Conservation (phyloP, 2,113 vertebrate species). For the Pedetes capensis region DNA sequence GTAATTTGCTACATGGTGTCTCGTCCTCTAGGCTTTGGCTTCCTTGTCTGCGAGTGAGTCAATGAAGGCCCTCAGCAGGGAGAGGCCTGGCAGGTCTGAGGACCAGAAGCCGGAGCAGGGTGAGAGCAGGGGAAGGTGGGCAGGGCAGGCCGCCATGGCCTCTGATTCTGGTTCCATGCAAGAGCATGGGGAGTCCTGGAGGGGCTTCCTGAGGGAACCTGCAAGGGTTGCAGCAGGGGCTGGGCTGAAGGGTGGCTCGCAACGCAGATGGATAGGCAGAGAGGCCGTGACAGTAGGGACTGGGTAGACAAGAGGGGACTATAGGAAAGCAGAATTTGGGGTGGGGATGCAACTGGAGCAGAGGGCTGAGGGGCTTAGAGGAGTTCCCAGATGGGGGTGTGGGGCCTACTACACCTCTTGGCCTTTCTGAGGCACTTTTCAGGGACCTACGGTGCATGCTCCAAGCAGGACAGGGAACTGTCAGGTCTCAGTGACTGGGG, state of each 20-base stretch:
- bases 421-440: not conserved
- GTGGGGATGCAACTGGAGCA: not conserved
- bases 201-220: not conserved
- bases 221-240: not conserved
- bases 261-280: not conserved
- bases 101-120: accelerated
- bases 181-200: not conserved
- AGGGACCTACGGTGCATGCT: not conserved
- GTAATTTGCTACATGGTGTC: not conserved
- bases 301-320: not conserved
- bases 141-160: not conserved
- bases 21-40: not conserved
- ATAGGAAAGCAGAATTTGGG: not conserved
- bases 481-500: accelerated
- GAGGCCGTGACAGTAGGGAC: not conserved
- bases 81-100: not conserved
- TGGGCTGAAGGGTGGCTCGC: not conserved
- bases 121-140: too few relatives aligned
- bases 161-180: not conserved
- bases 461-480: not conserved
- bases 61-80: not conserved
- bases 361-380: too few relatives aligned
- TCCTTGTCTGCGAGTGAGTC: not conserved
- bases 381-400: not conserved
- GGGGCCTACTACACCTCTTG: not conserved